Evolutionary conservation across 1,140 invertebrate species (phyloP).

Genomic region (Euwallacea fornicatus): DNA sequence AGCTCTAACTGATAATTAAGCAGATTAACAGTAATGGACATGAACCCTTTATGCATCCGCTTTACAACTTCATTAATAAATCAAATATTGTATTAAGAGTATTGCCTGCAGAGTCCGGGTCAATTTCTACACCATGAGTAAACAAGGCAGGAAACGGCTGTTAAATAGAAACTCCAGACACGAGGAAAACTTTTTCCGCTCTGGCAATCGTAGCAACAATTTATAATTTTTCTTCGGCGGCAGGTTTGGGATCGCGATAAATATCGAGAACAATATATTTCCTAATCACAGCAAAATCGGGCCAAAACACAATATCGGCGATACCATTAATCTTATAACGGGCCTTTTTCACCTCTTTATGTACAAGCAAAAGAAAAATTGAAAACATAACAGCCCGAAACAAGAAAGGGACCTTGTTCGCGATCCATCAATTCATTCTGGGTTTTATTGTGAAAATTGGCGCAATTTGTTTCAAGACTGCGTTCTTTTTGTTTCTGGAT

Average conservation of each 20-base stretch:
- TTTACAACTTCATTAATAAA: too few species aligned
- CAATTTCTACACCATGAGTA: too few species aligned
- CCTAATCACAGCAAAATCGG: slow-evolving; percentile 30
- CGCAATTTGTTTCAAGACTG: slow-evolving; percentile 14
- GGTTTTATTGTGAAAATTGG: slow-evolving; percentile 26
- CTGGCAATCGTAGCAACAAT: too few species aligned
- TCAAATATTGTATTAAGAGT: too few species aligned
- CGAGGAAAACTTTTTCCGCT: too few species aligned
- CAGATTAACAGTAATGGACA: too few species aligned
- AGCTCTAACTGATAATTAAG: too few species aligned
- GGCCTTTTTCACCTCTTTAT: slow-evolving; percentile 28
- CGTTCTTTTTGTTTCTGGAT: slow-evolving; percentile 13
- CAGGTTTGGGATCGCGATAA: slow-evolving; percentile 9
- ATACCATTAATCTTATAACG: slow-evolving; percentile 26
- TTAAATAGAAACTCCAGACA: too few species aligned
- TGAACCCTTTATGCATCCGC: too few species aligned
- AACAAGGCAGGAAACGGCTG: too few species aligned
- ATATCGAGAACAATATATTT: slow-evolving; percentile 31
- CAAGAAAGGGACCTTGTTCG: slow-evolving; percentile 23
- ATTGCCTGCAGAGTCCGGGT: too few species aligned
- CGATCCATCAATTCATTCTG: slow-evolving; percentile 28
- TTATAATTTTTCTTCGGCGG: neutral
- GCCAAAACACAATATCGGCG: slow-evolving; percentile 23
- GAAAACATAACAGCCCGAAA: slow-evolving; percentile 29
- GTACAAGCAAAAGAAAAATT: slow-evolving; percentile 27